Percentiles rank a stretch among this genome's conserved stretches.
Conservation (phyloP, 1,140 invertebrate genomes). For the Proctacanthus coquilletti region DNA sequence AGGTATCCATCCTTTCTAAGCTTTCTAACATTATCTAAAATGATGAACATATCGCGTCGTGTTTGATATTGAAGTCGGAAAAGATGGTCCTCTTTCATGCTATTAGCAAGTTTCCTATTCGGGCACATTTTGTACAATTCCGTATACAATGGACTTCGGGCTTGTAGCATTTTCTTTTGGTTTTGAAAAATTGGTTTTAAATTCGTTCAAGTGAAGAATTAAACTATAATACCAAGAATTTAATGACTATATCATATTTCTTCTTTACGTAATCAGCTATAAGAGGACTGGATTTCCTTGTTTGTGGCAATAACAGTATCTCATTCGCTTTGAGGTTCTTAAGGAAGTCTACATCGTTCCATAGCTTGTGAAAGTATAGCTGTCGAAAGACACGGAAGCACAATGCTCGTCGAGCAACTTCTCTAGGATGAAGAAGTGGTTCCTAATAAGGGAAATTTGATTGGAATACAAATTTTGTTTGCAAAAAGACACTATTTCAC, state of each 20-base stretch:
- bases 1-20: slow-evolving; percentile 11
- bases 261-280: slow-evolving; percentile 9
- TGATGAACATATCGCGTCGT: slow-evolving; percentile 18
- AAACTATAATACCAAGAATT: slow-evolving; percentile 8
- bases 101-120: slow-evolving; percentile 1
- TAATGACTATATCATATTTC: slow-evolving; percentile 18
- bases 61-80: slow-evolving; percentile 23
- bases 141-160: slow-evolving; percentile 20
- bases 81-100: slow-evolving; percentile 11
- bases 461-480: neutral
- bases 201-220: neutral
- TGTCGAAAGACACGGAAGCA: slow-evolving; percentile 19
- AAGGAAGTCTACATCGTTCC: slow-evolving; percentile 21
- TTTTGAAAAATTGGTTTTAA: neutral
- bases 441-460: neutral
- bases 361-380: slow-evolving; percentile 16
- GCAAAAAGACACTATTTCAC: slow-evolving; percentile 4
- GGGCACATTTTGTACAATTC: slow-evolving; percentile 12
- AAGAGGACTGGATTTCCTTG: slow-evolving; percentile 1
- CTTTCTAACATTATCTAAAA: slow-evolving; percentile 12
- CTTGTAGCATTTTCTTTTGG: slow-evolving; percentile 20
- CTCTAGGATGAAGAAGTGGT: slow-evolving; percentile 14
- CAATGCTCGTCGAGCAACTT: slow-evolving; percentile 13
- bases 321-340: slow-evolving; percentile 12
- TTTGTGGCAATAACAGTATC: slow-evolving; percentile 8